Evolutionary conservation across 2,797 vertebrate species (phyloP), one percentile per base, ranked within the genome.

Genomic region (Helostoma temminkii): DNA sequence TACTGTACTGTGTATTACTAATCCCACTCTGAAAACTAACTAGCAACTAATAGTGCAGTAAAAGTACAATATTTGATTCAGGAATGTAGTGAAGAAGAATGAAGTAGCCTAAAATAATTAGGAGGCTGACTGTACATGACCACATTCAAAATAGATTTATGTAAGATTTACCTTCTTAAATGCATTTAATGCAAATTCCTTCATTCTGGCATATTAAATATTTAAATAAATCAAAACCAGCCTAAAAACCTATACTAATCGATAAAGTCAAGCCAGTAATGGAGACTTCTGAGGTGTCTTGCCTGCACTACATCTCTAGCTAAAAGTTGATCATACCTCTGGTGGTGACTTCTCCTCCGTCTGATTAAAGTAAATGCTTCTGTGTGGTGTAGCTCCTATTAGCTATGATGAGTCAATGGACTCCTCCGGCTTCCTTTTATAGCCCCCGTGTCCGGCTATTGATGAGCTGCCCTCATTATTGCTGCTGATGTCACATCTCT

Each of bases 401-500:
- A 80, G 82, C 87, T 90, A 61, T 81, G 82, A 87, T 90, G 66
- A 88, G 81, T 42, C 54, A 24, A 70, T 67, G 76, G 76, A 69
- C 76, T 78, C 76, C 66, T n/a, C 50, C 46, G 32, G 63, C 67
- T 41, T 88, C 85, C 87, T 92, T 93, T 92, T 94, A 95, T 94
- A 94, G 85, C 69, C 57, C 8, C 28, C 0, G 54, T 57, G 62
- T 54, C 63, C 78, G 56, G 65, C 88, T 84, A 90, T 93, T 90
- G 91, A 94, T 91, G 90, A 92, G 88, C 79, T 82, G 80, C 74
- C 80, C 87, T 93, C 91, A 92, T 93, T 92, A 92, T 77, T 87
- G 79, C 84, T 70, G 83, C 83, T 93, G 92, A 92, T 92, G 92
- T 93, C 93, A 94, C 73, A 84, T 76, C 74, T 78, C 78, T 66